Evolutionary conservation across 2,113 vertebrate species (phyloP).

Genomic region (Corydoras sp.): DNA sequence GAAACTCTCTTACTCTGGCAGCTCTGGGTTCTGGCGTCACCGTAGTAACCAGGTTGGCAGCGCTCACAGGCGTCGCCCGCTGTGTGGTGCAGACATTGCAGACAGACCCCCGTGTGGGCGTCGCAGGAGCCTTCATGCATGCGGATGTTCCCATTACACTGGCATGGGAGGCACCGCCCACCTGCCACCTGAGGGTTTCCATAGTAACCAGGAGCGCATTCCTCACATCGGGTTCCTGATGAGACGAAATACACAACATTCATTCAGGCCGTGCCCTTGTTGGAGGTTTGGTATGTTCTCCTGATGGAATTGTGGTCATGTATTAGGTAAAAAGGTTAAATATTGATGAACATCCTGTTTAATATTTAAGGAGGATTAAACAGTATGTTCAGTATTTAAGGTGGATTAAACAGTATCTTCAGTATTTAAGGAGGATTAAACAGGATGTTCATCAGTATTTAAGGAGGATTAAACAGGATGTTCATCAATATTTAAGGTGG

Average conservation of each 20-base stretch:
- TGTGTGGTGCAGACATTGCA: slow-evolving; percentile 85
- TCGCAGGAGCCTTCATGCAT: slow-evolving; percentile 79
- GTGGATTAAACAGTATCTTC: too few relatives aligned
- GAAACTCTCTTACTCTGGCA: slow-evolving; percentile 80
- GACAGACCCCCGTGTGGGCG: slow-evolving; percentile 69
- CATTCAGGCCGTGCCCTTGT: too few relatives aligned
- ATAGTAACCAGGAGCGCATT: slow-evolving; percentile 83
- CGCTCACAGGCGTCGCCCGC: slow-evolving; percentile 78
- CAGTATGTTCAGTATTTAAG: too few relatives aligned
- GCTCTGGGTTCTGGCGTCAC: slow-evolving; percentile 77
- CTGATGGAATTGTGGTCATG: neutral
- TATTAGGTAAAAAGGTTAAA: too few relatives aligned
- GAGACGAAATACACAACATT: neutral
- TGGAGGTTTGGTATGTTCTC: neutral
- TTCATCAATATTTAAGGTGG: too few relatives aligned
- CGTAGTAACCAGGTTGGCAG: slow-evolving; percentile 82
- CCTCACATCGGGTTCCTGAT: slow-evolving; percentile 80
- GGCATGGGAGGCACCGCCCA: slow-evolving; percentile 76
- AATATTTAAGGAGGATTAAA: too few relatives aligned
- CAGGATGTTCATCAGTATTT: too few relatives aligned
- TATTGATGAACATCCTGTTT: too few relatives aligned
- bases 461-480: too few relatives aligned
- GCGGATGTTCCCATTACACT: slow-evolving; percentile 89
- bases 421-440: too few relatives aligned
- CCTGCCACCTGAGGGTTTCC: slow-evolving; percentile 77